Conservation (phyloP, 1,140 invertebrate species). For the Drosophila grimshawi region DNA sequence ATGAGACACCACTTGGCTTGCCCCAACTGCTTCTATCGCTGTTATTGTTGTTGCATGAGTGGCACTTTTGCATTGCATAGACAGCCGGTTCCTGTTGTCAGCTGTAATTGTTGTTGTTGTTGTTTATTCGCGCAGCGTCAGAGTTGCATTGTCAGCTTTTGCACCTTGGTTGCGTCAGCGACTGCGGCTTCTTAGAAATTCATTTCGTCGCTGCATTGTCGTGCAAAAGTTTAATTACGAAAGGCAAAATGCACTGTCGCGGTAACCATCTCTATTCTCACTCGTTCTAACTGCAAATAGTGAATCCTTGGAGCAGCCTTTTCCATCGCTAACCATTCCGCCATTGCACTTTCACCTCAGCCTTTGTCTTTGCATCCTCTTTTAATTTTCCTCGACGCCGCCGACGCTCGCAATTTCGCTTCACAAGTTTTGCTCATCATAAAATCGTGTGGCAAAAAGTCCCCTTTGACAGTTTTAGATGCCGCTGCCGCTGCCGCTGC, state of each 20-base stretch:
- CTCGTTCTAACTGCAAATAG: no score
- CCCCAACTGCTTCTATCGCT: background rate
- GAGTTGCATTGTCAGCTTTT: constrained; percentile 51
- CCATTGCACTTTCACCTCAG: constrained; percentile 65
- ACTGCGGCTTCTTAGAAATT: constrained; percentile 53
- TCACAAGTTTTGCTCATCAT: constrained; percentile 75
- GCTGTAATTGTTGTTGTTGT: constrained; percentile 14
- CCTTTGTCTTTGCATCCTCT: constrained; percentile 52
- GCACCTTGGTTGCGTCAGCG: constrained; percentile 43
- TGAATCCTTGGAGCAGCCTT: background rate
- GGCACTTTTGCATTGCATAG: constrained; percentile 44
- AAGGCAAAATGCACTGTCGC: constrained; percentile 57
- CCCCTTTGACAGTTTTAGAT: constrained; percentile 75
- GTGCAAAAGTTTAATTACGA: constrained; percentile 77
- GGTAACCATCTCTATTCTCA: constrained; percentile 1
- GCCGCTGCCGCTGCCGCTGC: constrained; percentile 41
- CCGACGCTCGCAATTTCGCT: constrained; percentile 64
- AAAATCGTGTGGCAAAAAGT: constrained; percentile 56
- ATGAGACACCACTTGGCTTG: constrained; percentile 68
- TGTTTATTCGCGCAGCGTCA: constrained; percentile 25
- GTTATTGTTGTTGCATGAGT: constrained; percentile 41
- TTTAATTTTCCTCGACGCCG: constrained; percentile 70
- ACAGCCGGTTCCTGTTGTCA: constrained; percentile 9
- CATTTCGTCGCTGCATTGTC: constrained; percentile 56
- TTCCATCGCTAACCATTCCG: background rate